phyloP scores from a whole-genome alignment of 2,888 invertebrate species.

The Drosophila nr. perissopoda region DNA sequence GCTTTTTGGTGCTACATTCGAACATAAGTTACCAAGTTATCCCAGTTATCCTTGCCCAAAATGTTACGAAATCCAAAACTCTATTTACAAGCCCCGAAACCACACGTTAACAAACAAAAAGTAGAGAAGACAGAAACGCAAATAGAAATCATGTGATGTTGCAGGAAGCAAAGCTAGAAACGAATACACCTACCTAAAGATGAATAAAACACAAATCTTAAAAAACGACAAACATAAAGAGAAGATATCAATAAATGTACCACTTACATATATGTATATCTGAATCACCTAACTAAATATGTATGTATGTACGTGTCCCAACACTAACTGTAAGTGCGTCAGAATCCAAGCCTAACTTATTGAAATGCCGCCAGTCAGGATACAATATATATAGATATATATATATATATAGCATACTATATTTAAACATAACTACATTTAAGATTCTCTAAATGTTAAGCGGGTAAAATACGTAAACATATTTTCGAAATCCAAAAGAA shows the following conservation, averaged over 20 bases:
- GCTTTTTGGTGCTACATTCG: conserved; percentile 75
- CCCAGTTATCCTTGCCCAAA: conserved; percentile 30
- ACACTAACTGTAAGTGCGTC: conserved; percentile 35
- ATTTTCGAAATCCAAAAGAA: conserved; percentile 34
- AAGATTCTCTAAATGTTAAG: conserved; percentile 44
- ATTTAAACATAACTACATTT: conserved; percentile 25
- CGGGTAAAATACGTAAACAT: conserved; percentile 31
- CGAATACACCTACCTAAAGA: conserved; percentile 75
- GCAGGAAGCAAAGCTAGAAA: conserved; percentile 78
- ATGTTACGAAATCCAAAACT: conserved; percentile 40
- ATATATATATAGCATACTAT: conserved; percentile 15
- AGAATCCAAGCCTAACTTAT: conserved; percentile 43
- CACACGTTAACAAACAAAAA: conserved; percentile 13
- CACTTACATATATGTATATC: conserved; percentile 33
- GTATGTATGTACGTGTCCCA: conserved; percentile 19
- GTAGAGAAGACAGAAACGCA: conserved; percentile 15
- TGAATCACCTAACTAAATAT: conserved; percentile 22
- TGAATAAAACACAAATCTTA: conserved; percentile 44
- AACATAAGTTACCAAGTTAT: conserved; percentile 57
- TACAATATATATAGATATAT: conserved; percentile 18
- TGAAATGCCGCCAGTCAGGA: conserved; percentile 40
- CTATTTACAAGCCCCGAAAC: conserved; percentile 51
- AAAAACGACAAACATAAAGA: conserved; percentile 12
- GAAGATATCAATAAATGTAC: conserved; percentile 17
- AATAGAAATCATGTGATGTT: conserved; percentile 74